These are phyloP conservation scores for Poecilia picta DNA, from an alignment of 2,797 vertebrate species.

Conservation along the genomic window DNA sequence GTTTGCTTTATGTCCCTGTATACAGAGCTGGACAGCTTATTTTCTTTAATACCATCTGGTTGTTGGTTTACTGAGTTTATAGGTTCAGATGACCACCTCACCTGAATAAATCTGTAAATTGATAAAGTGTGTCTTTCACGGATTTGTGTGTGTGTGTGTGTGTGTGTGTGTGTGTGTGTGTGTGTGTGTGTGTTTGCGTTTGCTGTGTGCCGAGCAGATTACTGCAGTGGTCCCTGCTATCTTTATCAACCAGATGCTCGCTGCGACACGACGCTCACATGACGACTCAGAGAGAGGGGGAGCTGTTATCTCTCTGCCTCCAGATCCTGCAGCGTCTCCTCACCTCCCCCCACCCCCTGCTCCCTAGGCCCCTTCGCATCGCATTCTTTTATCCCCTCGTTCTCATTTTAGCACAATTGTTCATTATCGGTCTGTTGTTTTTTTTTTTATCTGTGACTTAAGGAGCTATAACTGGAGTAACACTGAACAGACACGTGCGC, in stretches of 20 bases:
- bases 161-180: slow-evolving; percentile 26
- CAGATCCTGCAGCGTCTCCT: slow-evolving; percentile 51
- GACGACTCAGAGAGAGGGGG: slow-evolving; percentile 45
- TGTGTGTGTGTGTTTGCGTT: slow-evolving; percentile 34
- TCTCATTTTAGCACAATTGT: slow-evolving; percentile 19
- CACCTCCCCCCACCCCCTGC: not conserved
- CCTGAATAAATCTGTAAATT: slow-evolving; percentile 60
- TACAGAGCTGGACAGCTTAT: slow-evolving; percentile 10
- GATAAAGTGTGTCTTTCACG: slow-evolving; percentile 39
- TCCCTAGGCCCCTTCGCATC: slow-evolving; percentile 6
- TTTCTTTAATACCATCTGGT: slow-evolving; percentile 32
- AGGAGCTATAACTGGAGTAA: not conserved
- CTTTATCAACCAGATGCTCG: slow-evolving; percentile 56
- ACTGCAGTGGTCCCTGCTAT: slow-evolving; percentile 52
- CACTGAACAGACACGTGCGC: not conserved
- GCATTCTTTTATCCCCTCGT: slow-evolving; percentile 15
- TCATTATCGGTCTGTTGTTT: slow-evolving; percentile 6
- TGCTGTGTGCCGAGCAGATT: slow-evolving; percentile 58
- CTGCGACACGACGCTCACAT: slow-evolving; percentile 56
- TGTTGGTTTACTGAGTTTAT: slow-evolving; percentile 31
- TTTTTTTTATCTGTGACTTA: not conserved
- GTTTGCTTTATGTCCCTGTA: not conserved
- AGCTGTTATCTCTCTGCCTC: slow-evolving; percentile 62
- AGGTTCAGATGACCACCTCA: slow-evolving; percentile 59
- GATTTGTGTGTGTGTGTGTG: slow-evolving; percentile 20